A percentile compares a stretch with the other conserved stretches of the same genome.
These are phyloP conservation scores for Lophotis ruficrista DNA, from an alignment of 2,113 vertebrate genomes.

Conservation along the genomic window DNA sequence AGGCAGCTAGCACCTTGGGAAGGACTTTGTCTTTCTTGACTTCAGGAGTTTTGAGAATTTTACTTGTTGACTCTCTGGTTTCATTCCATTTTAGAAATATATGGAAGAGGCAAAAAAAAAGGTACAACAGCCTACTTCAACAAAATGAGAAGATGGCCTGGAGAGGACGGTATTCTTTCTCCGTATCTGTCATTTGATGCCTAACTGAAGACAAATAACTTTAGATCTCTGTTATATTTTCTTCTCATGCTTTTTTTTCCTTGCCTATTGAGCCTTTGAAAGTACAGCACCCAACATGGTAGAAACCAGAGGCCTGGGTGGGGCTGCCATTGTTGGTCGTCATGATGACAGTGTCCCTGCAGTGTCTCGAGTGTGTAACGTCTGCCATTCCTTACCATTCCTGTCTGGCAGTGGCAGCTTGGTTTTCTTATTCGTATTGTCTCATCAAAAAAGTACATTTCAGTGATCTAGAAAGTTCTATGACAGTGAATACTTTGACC, in stretches of 20 bases:
- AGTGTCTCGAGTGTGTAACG: not conserved
- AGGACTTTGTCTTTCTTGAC: not conserved
- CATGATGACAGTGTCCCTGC: not conserved
- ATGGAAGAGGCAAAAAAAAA: not conserved
- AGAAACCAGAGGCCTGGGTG: not conserved
- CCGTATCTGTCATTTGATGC: not conserved
- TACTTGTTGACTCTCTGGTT: slow-evolving; percentile 8
- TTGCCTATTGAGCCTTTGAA: not conserved
- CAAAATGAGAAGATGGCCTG: not conserved
- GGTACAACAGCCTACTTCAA: not conserved
- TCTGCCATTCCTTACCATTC: not conserved
- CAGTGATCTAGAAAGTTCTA: slow-evolving; percentile 1
- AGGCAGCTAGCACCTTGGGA: not conserved
- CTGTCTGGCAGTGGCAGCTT: not conserved
- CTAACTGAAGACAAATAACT: not conserved
- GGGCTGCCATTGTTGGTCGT: not conserved
- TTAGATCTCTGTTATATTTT: not conserved
- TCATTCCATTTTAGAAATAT: slow-evolving; percentile 33
- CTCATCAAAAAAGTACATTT: slow-evolving; percentile 12
- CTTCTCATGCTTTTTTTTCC: not conserved
- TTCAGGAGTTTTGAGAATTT: not conserved
- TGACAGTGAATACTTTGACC: not conserved
- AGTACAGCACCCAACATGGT: not conserved
- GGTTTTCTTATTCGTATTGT: not conserved
- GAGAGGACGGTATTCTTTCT: not conserved